Percentiles rank a stretch among this genome's conserved stretches.
These are phyloP conservation scores for Spea multiplicata DNA, from an alignment of 2,113 vertebrate genomes.

Conservation along the genomic window DNA sequence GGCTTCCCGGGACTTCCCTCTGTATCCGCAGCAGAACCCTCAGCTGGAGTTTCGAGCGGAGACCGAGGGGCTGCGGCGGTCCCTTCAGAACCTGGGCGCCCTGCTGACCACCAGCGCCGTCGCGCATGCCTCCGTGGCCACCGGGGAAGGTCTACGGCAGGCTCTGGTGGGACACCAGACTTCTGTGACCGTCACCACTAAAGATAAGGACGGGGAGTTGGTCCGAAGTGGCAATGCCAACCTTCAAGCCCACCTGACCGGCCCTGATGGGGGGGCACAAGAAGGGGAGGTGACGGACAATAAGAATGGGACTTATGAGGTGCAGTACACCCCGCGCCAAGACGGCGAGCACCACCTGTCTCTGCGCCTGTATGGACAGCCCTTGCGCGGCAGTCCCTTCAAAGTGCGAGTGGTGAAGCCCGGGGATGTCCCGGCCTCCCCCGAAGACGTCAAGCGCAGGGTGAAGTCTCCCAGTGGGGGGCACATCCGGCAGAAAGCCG, in stretches of 20 bases:
- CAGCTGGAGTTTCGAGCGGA: slow-evolving; percentile 89
- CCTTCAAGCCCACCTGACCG: slow-evolving; percentile 73
- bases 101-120: slow-evolving; percentile 88
- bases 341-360: slow-evolving; percentile 85
- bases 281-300: slow-evolving; percentile 84
- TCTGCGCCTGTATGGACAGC: slow-evolving; percentile 84
- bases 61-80: slow-evolving; percentile 83
- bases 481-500: slow-evolving; percentile 90
- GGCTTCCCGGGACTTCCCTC: slow-evolving; percentile 78
- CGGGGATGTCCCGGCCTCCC: slow-evolving; percentile 80
- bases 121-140: slow-evolving; percentile 87
- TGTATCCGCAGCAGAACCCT: slow-evolving; percentile 85
- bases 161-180: slow-evolving; percentile 83
- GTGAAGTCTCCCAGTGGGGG: slow-evolving; percentile 90
- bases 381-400: slow-evolving; percentile 85
- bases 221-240: slow-evolving; percentile 85
- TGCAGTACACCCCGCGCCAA: slow-evolving; percentile 76
- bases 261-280: slow-evolving; percentile 66
- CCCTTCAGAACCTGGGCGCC: slow-evolving; percentile 89
- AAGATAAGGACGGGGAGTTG: slow-evolving; percentile 89
- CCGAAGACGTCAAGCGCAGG: slow-evolving; percentile 87
- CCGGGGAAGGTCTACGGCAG: slow-evolving; percentile 88
- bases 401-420: slow-evolving; percentile 79
- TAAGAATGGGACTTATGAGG: slow-evolving; percentile 92
- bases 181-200: slow-evolving; percentile 89